Base-by-base conservation (phyloP, 2,888 invertebrate genomes). In the Gymnocheta viridis region DNA sequence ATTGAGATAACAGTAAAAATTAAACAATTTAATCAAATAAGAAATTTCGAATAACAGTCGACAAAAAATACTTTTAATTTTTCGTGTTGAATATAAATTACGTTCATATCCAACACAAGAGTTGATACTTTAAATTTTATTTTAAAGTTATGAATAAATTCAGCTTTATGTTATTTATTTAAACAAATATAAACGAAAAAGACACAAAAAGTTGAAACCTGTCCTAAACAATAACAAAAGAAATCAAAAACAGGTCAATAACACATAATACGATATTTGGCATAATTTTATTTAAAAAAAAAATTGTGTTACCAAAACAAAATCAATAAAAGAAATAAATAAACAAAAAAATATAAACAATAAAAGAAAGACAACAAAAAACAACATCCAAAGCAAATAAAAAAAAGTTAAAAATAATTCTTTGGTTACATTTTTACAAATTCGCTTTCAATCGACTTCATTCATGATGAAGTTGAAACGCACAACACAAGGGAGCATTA, bases 211-310 rank as follows among this genome's bases (percentile, higher is more conserved):
- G 14, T 7, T 17, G 0, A 70, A 70, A 78, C 54, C 70, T 51
- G 70, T 32, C 62, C 44, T 17, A 22, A 41, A 60, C n/a, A 35
- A 70, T 6, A 73, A 67, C 27, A 54, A 54, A 80, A 72, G 32
- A 32, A 66, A 77, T 67, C 56, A 22, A 32, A 62, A 81, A 73
- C 81, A 67, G 80, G 80, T 77, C 83, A 84, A 80, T 77, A 84
- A 62, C 83, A 84, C 29, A 58, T 47, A 64, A 69, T n/a, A 32
- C 49, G 38, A 51, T 67, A 58, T 67, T 69, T 81, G 74, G 22
- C 74, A 81, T 51, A 64, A 80, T 58, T 60, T 67, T 58, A 60
- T 78, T 78, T n/a, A 0, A 32, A 41, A 47, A 62, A 60, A 49
- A 32, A 76, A 77, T 41, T 58, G 64, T 66, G 70, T 17, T 77